Evolutionary conservation across 2,797 vertebrate genomes (phyloP), one percentile per base, ranked within the genome.

Genomic region (Tragelaphus oryx): DNA sequence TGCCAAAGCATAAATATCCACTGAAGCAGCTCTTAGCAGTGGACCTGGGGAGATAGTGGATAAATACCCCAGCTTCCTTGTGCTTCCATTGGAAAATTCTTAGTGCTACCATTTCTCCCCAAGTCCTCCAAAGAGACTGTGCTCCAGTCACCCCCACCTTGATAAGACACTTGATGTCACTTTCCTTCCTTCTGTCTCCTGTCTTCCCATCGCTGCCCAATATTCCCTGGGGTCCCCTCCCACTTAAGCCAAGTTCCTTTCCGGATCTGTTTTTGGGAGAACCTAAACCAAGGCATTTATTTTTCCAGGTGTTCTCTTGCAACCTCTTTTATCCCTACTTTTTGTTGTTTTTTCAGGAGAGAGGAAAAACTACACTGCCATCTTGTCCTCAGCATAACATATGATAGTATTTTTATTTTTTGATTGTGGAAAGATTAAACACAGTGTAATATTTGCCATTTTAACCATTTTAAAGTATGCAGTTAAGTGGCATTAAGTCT

Each of bases 281-380:
- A 65, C 44, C 59, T 24, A 62, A 87, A 50, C 41, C 30, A 54
- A 22, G 17, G n/a, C 44, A 30, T n/a, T 37, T 74, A 1, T 57
- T 82, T 71, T 78, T 17, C 59, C 22, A 46, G 11, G 10, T 46
- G 1, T 55, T 65, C 48, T 89, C 54, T 65, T 81, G 48, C 50
- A 86, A 16, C 60, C 11, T 17, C 37, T 89, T 46, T 62, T 75
- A 26, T 55, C n/a, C 5, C 12, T 30, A n/a, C 44, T n/a, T 75
- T 91, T 75, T n/a, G 20, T 50, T 37, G 17, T 93, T 96, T n/a
- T 96, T 97, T 97, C 97, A 78, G 96, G 94, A 50, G 1, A 62
- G 28, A 78, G 22, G 41, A 80, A 48, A 13, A 85, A 71, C 2
- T 95, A 55, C 93, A 94, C 94, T 28, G 1, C 92, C 62, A 18